Evolutionary conservation across 2,113 vertebrate species (phyloP), one percentile per base, ranked within the genome.

Genomic region (Cyphomyrus plagiostoma): DNA sequence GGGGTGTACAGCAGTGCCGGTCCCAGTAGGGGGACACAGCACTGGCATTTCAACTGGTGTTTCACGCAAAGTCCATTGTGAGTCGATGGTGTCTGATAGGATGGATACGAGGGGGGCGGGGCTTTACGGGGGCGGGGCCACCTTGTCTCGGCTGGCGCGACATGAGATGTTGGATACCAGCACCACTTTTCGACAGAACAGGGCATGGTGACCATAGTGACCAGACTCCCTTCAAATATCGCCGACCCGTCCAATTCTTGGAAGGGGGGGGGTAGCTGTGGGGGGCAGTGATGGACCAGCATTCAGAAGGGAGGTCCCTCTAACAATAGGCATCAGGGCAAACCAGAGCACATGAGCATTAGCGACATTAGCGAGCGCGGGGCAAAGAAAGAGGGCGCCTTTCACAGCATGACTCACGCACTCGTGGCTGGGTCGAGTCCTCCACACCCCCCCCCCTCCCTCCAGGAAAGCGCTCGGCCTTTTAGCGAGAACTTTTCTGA

Each of bases 401-500:
- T 80, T 90, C 42, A 87, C 58, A 0, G 8, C 50, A 9, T 87
- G n/a, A 82, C 35, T 90, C 58, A 87, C 19, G 39, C 26, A 17
- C 23, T n/a, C n/a, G 23, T 1, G 30, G 11, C 23, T 49, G 5
- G 74, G 30, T 83, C 74, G 48, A 46, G 50, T 58, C 77, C 49
- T 30, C 56, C 35, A 13, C 30, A 53, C 11, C 11, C 35, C 3
- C 70, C 35, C 35, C 35, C 35, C 35, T n/a, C 52, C 4, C 3
- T 42, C 30, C 45, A n/a, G 86, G n/a, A 88, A n/a, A 70, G 86
- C 19, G 23, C 17, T 21, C 21, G 4, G 87, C 87, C 58, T 88
- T 62, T 87, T 87, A 86, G 46, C 52, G 30, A 45, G 53, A 58
- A 87, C 86, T 88, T 88, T 88, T 66, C 19, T 70, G 53, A 84